Percentiles rank a stretch among this genome's conserved stretches.
These are phyloP conservation scores for Drosophila truncata DNA, from an alignment of 1,140 invertebrate genomes.

Conservation along the genomic window DNA sequence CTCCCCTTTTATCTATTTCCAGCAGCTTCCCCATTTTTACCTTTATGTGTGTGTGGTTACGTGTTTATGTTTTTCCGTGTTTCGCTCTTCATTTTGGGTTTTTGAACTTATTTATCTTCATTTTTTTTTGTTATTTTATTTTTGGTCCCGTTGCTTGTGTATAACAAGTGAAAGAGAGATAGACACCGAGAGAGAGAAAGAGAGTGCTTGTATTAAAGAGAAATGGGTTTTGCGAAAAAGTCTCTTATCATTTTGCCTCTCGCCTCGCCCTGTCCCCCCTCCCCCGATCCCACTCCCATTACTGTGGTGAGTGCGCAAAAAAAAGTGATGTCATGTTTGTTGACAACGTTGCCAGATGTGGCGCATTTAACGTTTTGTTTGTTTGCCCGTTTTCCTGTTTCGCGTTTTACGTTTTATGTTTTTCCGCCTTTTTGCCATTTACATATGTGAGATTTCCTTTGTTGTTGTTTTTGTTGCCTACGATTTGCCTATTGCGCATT, in stretches of 20 bases:
- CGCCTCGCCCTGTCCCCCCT: constrained; percentile 10
- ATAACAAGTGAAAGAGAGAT: constrained; percentile 40
- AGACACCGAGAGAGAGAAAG: constrained; percentile 16
- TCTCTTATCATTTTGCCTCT: constrained; percentile 20
- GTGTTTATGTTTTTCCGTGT: constrained; percentile 79
- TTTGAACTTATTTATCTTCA: constrained; percentile 4
- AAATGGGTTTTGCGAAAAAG: constrained; percentile 4
- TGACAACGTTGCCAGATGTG: constrained; percentile 79
- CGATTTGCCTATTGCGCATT: constrained; percentile 43
- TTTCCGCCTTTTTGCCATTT: constrained; percentile 27
- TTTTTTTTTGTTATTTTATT: constrained; percentile 78
- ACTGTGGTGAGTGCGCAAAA: constrained; percentile 81
- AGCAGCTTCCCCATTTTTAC: constrained; percentile 73
- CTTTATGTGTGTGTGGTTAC: constrained; percentile 70
- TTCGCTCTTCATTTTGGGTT: constrained; percentile 49
- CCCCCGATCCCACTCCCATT: constrained; percentile 30
- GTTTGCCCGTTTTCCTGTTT: constrained; percentile 40
- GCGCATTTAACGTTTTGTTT: constrained; percentile 60
- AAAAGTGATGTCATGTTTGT: constrained; percentile 83
- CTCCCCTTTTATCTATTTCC: constrained; percentile 47
- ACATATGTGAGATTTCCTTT: constrained; percentile 12
- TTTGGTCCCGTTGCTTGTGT: constrained; percentile 60
- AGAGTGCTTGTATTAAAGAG: constrained; percentile 22
- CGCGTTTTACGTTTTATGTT: constrained; percentile 9
- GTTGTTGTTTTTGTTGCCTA: constrained; percentile 8